A percentile compares a stretch with the other conserved stretches of the same genome.
Conservation (phyloP, 2,888 invertebrate species). For the Leucozona laternaria region DNA sequence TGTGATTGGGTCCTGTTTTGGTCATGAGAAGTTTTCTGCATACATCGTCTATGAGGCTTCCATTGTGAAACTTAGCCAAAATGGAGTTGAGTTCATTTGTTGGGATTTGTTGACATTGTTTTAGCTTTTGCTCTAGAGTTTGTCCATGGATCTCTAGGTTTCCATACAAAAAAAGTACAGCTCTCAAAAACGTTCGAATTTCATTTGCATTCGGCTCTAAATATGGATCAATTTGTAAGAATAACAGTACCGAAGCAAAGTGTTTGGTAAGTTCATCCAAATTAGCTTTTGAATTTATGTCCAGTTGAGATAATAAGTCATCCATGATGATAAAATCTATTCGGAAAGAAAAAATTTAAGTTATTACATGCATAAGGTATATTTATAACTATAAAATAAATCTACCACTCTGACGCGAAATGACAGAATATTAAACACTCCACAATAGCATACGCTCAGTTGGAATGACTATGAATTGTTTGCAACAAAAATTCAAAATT, state of each 20-base stretch:
- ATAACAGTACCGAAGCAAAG: conserved; percentile 42
- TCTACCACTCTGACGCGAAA: no score
- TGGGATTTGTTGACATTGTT: conserved; percentile 39
- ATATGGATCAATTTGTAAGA: conserved; percentile 42
- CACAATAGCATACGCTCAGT: no score
- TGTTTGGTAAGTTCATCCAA: conserved; percentile 45
- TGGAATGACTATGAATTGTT: no score
- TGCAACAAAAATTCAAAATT: no score
- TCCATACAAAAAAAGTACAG: conserved; percentile 47
- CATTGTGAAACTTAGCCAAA: conserved; percentile 47
- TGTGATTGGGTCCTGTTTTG: conserved; percentile 55
- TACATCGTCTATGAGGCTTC: conserved; percentile 41
- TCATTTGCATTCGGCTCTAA: conserved; percentile 34
- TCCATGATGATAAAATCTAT: conserved; percentile 22
- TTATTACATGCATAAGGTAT: not conserved
- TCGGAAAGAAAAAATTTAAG: not conserved
- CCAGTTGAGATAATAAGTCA: conserved; percentile 28
- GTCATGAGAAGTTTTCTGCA: conserved; percentile 61
- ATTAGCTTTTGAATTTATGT: conserved; percentile 27
- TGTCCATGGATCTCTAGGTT: conserved; percentile 51
- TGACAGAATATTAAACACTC: no score
- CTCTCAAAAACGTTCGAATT: conserved; percentile 25
- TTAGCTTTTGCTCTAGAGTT: conserved; percentile 44
- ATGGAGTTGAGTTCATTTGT: conserved; percentile 48
- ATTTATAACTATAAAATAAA: no score